Evolutionary conservation across 2,113 vertebrate species (phyloP).

Genomic region (Genyomyrus donnyi): DNA sequence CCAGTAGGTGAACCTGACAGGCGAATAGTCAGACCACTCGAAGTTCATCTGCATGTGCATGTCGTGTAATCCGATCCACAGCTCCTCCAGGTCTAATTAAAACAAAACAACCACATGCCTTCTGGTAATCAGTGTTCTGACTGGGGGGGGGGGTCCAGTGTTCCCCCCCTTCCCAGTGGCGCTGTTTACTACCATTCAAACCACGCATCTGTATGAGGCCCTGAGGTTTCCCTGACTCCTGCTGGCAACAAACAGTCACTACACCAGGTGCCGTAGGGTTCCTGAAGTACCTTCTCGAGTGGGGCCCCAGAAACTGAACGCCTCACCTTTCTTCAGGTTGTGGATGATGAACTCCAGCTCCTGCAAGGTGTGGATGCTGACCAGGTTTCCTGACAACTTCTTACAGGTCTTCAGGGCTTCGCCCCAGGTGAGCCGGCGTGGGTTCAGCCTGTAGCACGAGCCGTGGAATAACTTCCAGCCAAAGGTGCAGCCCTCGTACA

Average conservation of each 20-base stretch:
- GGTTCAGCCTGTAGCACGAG: constrained; percentile 81
- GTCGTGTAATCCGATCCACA: constrained; percentile 95
- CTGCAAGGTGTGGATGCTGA: constrained; percentile 84
- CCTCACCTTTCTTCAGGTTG: constrained; percentile 74
- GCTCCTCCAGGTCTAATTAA: constrained; percentile 76
- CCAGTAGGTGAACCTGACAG: constrained; percentile 90
- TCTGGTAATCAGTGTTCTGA: background rate
- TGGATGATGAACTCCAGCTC: constrained; percentile 88
- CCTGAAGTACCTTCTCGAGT: background rate
- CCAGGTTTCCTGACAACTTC: constrained; percentile 75
- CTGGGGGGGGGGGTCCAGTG: background rate
- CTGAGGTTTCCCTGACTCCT: background rate
- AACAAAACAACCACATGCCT: background rate
- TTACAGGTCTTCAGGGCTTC: constrained; percentile 78
- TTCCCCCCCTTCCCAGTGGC: background rate
- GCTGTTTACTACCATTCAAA: background rate
- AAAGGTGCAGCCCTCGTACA: constrained; percentile 74
- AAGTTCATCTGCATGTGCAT: constrained; percentile 92
- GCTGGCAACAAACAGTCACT: background rate
- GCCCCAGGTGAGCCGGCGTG: constrained; percentile 78
- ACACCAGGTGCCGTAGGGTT: background rate
- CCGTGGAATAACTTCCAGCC: constrained; percentile 89
- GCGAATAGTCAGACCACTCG: constrained; percentile 87
- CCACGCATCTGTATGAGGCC: background rate
- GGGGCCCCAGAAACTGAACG: background rate